These are phyloP conservation scores for Choloepus hoffmanni DNA, from an alignment of 2,113 vertebrate species.

Conservation along the genomic window DNA sequence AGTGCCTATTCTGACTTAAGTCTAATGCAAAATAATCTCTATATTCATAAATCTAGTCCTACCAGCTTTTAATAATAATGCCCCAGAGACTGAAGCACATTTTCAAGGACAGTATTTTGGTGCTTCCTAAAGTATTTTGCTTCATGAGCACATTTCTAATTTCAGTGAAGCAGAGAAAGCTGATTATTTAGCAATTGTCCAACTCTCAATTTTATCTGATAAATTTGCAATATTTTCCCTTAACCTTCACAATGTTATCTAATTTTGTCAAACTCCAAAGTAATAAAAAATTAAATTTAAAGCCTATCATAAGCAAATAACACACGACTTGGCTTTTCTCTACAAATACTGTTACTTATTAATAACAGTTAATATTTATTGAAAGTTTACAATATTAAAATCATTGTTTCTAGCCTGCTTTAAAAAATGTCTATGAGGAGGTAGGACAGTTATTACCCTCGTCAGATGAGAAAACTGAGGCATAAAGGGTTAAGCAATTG, in stretches of 20 bases:
- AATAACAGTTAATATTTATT: background rate
- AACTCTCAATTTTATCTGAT: background rate
- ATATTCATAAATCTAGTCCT: background rate
- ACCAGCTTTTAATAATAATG: background rate
- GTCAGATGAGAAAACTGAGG: background rate
- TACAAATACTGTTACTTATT: background rate
- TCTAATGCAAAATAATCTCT: background rate
- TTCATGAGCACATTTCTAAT: background rate
- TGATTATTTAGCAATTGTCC: background rate
- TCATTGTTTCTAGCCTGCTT: background rate
- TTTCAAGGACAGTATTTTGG: background rate
- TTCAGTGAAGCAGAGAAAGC: background rate
- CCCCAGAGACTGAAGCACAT: background rate
- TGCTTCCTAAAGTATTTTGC: background rate
- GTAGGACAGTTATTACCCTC: background rate
- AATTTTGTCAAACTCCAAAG: background rate
- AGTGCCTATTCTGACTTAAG: background rate
- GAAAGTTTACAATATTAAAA: background rate
- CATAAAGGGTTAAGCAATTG: background rate
- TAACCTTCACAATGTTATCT: background rate
- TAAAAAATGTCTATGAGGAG: background rate
- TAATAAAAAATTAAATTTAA: conserved; percentile 13
- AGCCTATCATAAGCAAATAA: background rate
- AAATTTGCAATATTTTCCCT: conserved; percentile 2
- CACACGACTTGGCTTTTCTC: background rate